These are phyloP conservation scores for Okapia johnstoni DNA, from an alignment of 2,113 vertebrate genomes.

Conservation along the genomic window DNA sequence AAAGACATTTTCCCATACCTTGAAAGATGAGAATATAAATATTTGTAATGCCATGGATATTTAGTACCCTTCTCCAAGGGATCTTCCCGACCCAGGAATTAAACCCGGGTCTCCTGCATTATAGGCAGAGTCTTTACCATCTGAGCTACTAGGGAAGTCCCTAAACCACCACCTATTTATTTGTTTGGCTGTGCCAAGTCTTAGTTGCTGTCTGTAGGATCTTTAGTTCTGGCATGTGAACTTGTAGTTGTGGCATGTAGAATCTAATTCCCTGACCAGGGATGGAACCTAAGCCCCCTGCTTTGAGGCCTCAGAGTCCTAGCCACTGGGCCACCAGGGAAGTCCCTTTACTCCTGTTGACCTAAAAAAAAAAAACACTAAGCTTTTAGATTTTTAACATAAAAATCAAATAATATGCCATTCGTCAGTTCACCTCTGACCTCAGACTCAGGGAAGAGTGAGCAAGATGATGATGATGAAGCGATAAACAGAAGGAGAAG, in stretches of 20 bases:
- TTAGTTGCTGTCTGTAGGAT: background rate
- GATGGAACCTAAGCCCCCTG: background rate
- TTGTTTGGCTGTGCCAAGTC: background rate
- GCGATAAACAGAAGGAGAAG: background rate
- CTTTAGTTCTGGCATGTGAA: background rate
- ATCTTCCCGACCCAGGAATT: background rate
- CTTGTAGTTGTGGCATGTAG: background rate
- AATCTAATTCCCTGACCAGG: background rate
- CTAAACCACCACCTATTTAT: background rate
- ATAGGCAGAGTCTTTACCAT: background rate
- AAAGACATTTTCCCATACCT: background rate
- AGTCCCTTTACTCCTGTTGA: background rate
- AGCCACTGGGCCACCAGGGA: background rate
- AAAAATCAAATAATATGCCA: background rate
- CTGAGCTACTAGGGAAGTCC: background rate
- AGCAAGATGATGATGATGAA: background rate
- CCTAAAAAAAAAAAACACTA: background rate
- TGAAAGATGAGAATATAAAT: background rate
- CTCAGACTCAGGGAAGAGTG: background rate
- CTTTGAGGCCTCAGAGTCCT: background rate
- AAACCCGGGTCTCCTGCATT: background rate
- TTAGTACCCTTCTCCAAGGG: background rate
- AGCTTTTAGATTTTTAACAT: background rate
- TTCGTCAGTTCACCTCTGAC: background rate
- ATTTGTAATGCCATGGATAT: background rate